A percentile compares a stretch with the other conserved stretches of the same genome.
These are phyloP conservation scores for Ditylenchus weischeri DNA, from an alignment of 2,888 invertebrate species.

Conservation along the genomic window DNA sequence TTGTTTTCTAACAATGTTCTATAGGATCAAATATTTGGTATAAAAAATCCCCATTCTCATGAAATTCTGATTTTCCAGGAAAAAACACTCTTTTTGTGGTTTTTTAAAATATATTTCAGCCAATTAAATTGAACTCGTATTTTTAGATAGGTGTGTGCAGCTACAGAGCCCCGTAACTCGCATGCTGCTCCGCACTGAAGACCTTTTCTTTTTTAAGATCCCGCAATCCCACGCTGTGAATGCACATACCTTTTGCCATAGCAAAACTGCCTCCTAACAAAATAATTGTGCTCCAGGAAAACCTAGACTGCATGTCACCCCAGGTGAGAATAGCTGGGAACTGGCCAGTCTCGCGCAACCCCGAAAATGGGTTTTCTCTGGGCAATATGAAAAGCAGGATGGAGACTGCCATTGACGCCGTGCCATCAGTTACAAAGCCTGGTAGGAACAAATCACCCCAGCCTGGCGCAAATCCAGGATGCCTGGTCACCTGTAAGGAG, in stretches of 20 bases:
- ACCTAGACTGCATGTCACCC: constrained; percentile 31
- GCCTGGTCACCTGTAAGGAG: constrained; percentile 47
- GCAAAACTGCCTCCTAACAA: constrained; percentile 41
- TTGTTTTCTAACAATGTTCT: no score
- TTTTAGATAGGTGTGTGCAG: no score
- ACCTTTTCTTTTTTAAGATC: no score
- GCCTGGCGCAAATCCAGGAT: constrained; percentile 57
- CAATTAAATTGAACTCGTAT: no score
- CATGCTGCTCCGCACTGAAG: no score
- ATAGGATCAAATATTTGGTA: no score
- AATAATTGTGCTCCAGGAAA: constrained; percentile 37
- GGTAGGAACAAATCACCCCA: constrained; percentile 54
- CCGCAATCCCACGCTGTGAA: background rate
- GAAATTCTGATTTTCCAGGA: no score
- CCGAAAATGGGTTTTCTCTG: constrained; percentile 33
- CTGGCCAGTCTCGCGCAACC: constrained; percentile 12
- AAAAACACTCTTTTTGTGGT: no score
- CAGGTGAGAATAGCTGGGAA: constrained; percentile 29
- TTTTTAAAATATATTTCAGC: no score
- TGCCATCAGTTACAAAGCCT: constrained; percentile 54
- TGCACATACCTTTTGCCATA: constrained; percentile 27
- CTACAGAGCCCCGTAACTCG: no score
- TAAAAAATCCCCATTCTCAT: no score
- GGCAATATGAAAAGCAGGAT: constrained; percentile 42
- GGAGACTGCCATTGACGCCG: constrained; percentile 35